Conservation (phyloP, 2,888 invertebrate species). For the Drosophila incognita region DNA sequence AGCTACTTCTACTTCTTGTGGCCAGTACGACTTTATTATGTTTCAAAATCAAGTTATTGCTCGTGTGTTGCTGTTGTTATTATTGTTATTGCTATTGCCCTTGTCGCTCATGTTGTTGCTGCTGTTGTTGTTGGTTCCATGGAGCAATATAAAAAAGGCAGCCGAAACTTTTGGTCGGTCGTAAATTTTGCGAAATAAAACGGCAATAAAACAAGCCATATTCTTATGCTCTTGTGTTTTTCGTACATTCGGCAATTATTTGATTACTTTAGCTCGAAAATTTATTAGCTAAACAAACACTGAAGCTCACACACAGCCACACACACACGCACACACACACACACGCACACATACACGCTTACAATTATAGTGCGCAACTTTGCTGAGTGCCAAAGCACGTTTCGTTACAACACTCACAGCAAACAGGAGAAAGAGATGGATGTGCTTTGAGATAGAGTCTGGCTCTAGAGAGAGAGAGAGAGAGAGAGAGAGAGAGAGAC, state of each 20-base stretch:
- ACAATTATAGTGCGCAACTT: slow-evolving; percentile 18
- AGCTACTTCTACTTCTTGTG: slow-evolving; percentile 20
- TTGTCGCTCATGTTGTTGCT: slow-evolving; percentile 15
- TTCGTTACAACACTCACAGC: slow-evolving; percentile 21
- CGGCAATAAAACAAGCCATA: slow-evolving; percentile 75
- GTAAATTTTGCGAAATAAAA: slow-evolving; percentile 78
- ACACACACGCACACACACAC: slow-evolving; percentile 9
- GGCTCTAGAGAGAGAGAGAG: neutral
- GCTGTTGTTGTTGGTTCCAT: slow-evolving; percentile 38
- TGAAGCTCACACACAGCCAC: slow-evolving; percentile 62
- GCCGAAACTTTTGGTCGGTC: slow-evolving; percentile 71
- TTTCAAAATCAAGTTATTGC: slow-evolving; percentile 57
- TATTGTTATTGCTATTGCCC: slow-evolving; percentile 23
- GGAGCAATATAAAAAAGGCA: slow-evolving; percentile 46
- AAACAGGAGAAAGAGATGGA: slow-evolving; percentile 8
- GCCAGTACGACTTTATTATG: slow-evolving; percentile 67
- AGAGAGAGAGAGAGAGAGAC: neutral
- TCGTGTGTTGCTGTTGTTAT: slow-evolving; percentile 36
- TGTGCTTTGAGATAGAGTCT: neutral
- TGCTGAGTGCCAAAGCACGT: slow-evolving; percentile 58
- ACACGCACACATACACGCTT: neutral
- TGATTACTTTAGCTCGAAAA: slow-evolving; percentile 76
- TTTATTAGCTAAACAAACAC: slow-evolving; percentile 77
- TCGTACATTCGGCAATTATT: slow-evolving; percentile 78
- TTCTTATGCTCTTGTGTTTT: slow-evolving; percentile 65